Percentiles rank a stretch among this genome's conserved stretches.
Conservation (phyloP, 2,888 invertebrate species). For the Hydrotaea cyrtoneurina region DNA sequence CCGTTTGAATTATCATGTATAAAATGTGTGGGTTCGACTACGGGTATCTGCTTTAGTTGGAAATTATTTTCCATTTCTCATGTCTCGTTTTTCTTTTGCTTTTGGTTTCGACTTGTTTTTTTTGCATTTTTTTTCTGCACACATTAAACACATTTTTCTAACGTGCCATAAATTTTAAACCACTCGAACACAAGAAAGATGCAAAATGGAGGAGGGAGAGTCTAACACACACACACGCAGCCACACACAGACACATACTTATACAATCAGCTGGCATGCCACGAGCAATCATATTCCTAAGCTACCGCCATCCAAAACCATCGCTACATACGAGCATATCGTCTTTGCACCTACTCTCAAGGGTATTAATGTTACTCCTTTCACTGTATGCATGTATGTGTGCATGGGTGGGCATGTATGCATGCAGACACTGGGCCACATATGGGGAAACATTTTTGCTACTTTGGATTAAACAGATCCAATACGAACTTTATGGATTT, state of each 20-base stretch:
- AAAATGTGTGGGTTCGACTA: constrained; percentile 13
- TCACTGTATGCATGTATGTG: background rate
- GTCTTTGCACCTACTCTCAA: constrained; percentile 50
- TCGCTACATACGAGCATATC: background rate
- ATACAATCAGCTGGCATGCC: constrained; percentile 57
- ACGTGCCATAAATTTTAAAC: constrained; percentile 64
- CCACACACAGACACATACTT: background rate
- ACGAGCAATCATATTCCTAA: constrained; percentile 51
- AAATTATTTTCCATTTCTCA: constrained; percentile 26
- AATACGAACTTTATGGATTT: too few species aligned
- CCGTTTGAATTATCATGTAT: constrained; percentile 58
- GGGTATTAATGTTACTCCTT: constrained; percentile 23
- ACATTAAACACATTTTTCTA: constrained; percentile 66
- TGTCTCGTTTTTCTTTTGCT: constrained; percentile 12
- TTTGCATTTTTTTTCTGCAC: constrained; percentile 45
- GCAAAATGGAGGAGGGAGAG: constrained; percentile 35
- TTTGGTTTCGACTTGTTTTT: constrained; percentile 9
- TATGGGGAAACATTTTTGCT: too few species aligned
- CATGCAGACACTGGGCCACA: too few species aligned
- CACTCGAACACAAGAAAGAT: constrained; percentile 61
- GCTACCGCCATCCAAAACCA: constrained; percentile 10
- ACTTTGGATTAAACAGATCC: too few species aligned
- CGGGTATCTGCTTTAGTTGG: constrained; percentile 22
- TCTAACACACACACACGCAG: too few species aligned
- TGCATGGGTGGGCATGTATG: background rate